Evolutionary conservation across 2,888 invertebrate species (phyloP), one percentile per base, ranked within the genome.

Genomic region (Cecidostiba fungosa): DNA sequence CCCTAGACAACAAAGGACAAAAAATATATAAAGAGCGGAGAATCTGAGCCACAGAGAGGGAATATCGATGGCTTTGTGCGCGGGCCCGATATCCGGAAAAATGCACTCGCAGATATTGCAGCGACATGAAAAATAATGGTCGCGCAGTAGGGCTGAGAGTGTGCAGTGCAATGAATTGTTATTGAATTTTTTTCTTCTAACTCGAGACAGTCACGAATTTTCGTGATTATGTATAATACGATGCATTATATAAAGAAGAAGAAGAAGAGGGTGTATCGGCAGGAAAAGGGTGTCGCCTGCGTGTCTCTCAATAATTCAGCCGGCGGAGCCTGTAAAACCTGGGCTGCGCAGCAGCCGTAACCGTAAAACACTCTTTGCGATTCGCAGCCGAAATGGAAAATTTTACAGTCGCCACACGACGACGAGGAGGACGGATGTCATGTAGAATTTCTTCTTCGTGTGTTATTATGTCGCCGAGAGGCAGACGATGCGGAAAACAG

Each of bases 81-180:
- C 23, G 47, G 43, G 79, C 59, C 85, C 89, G 88, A 89, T 90
- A 89, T 89, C 88, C 87, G 89, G 90, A 89, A 91, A 91, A 91
- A 92, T 91, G 91, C 90, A 92, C 92, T 92, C 90, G 89, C 91
- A 89, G 92, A 92, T 92, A 92, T 92, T 92, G 90, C 90, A 87
- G 89, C 88, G 87, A 90, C 88, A 88, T 88, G 89, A 86, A 90
- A 91, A 90, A 89, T 89, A 89, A 89, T 88, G 89, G 86, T 88
- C 88, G 86, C 85, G 83, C 86, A n/a, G 87, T 86, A 70, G 54
- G 19, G 0, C 4, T n/a, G 54, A 8, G 54, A 54, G 54, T 39
- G 81, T 74, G 89, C 89, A n/a, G n/a, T n/a, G 90, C 90, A 89
- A 89, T 89, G 89, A 89, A 91, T 91, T 90, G 90, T 90, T 91